Percentiles rank a stretch among this genome's conserved stretches.
phyloP scores from a whole-genome alignment of 2,113 vertebrate species.

The Anolis sagrei region DNA sequence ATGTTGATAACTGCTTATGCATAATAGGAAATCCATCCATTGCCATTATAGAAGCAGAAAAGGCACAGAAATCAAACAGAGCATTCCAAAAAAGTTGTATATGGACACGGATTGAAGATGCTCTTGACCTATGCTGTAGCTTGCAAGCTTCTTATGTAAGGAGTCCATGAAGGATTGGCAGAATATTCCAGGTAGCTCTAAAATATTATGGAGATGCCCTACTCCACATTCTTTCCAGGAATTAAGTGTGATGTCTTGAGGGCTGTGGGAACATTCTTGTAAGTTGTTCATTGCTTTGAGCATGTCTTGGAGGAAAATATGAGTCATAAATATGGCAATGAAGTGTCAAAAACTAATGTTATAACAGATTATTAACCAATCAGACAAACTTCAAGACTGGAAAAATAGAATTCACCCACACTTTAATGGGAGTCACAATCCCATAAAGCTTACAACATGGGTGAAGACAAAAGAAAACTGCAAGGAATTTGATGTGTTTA shows the following conservation, averaged over 20 bases:
- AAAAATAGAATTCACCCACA: too few species aligned
- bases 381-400: background rate
- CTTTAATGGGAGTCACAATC: too few species aligned
- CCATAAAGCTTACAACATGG: too few species aligned
- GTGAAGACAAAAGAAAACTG: background rate
- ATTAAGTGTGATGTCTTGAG: background rate
- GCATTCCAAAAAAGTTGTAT: background rate
- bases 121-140: background rate
- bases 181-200: background rate
- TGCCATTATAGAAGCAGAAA: background rate
- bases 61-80: background rate
- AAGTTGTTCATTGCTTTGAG: background rate
- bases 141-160: background rate
- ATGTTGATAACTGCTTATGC: background rate
- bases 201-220: background rate
- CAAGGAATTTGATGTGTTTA: background rate
- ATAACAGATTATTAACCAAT: background rate
- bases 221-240: background rate
- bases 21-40: background rate
- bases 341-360: background rate
- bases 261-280: background rate
- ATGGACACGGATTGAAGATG: background rate
- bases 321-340: background rate
- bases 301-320: background rate
- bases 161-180: background rate